Base-by-base conservation (phyloP, 2,113 vertebrate species). In the Orientallactaga bullata region DNA sequence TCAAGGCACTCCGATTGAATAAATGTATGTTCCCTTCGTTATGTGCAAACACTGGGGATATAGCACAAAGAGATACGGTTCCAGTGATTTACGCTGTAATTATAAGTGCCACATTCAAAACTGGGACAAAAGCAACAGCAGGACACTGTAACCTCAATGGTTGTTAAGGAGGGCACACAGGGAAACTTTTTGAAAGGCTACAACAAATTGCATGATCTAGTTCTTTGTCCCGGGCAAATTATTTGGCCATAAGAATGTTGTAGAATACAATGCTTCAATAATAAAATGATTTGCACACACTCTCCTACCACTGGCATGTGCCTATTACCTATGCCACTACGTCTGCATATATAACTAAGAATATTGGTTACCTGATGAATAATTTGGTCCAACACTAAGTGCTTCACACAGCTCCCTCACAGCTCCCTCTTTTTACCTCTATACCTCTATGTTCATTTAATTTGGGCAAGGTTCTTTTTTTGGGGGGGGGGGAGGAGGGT, bases 221-320 rank as follows among this genome's bases (percentile, higher is more conserved):
- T 47, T n/a, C 90, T 95, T 92, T 76, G 60, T 86, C 32, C 69
- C 51, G 94, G 51, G 92, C 69, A 94, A 83, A 91, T 88, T 55
- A 72, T 83, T 65, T 11, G 1, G 32, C 32, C 80, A 2, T 4
- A 58, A 35, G 24, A 51, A 7, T 11, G 69, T 3, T 18, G 20
- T 15, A 5, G 42, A 60, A 5, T 23, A 63, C 65, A 79, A 1
- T 17, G 73, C n/a, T 61, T 5, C 39, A 69, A 24, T 28, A 32
- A 35, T 30, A 76, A 79, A 86, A 37, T 73, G 18, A 60, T 60
- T 58, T 51, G 60, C 21, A 68, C 42, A 32, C 15, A 10, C 18
- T 60, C 23, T 66, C 72, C 35, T 55, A 2, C 28, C 21, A 3
- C 4, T 3, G 9, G 85, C 78, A 69, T 55, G 20, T 18, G 73